Base-by-base conservation (phyloP, 2,113 vertebrate genomes). In the Malurus alboscapulatus region DNA sequence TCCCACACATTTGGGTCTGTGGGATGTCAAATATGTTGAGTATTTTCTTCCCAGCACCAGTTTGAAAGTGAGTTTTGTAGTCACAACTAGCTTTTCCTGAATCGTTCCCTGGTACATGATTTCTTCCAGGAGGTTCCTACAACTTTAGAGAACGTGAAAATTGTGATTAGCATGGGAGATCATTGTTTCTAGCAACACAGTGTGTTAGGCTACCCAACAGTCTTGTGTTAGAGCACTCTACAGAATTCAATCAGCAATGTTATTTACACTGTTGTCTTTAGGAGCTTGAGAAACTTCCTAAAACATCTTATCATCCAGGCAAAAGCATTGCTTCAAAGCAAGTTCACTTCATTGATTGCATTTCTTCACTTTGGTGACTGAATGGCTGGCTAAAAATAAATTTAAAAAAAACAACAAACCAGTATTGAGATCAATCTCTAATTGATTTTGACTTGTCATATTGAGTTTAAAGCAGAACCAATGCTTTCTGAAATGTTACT, bases 391-490 rank as follows among this genome's bases (percentile, higher is more conserved):
- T 96, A 96, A 95, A 96, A 96, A 94, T 93, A 95, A 93, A 93
- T 87, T n/a, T 1, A 4, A 38, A 40, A 78, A 86, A 74, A 58
- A 17, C 19, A 59, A 26, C 50, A 58, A 85, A 68, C 54, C 73
- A 69, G 73, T 69, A 96, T 61, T 53, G 63, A 89, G 92, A 94
- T 97, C 95, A 95, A 96, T 96, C 58, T 62, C 44, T 92, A 77
- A 97, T 97, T 95, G 96, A 96, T 97, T 97, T 97, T 93, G 80
- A 91, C 86, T 95, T 90, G 90, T 89, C 14, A 34, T 87, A 88
- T 78, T 72, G 93, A 84, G 92, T 95, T 95, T 87, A 95, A 96
- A 93, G 93, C 81, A 94, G 78, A 86, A 86, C 84, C 54, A 57
- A 10, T 86, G 88, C 50, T 88, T 92, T 95, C 79, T 93, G 88